Evolutionary conservation across 2,113 vertebrate species (phyloP), one percentile per base, ranked within the genome.

Genomic region (Pachycephala philippinensis): DNA sequence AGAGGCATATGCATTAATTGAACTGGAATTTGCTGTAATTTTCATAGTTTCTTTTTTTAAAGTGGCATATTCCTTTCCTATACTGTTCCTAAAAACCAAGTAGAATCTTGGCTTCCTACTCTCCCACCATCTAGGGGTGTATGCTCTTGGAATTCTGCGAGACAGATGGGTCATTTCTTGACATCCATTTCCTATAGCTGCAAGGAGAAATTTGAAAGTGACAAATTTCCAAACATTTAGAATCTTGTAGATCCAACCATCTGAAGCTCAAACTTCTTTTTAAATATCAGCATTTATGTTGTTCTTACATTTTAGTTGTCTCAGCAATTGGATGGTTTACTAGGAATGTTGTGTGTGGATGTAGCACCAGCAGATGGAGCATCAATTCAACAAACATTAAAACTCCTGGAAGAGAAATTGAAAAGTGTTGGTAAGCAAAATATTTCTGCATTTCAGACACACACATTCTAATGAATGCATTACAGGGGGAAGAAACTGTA

Each of bases 291-390:
- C 50, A 44, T 53, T 87, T 81, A 37, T 95, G 82, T 92, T 95
- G 75, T 93, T 93, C 96, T 87, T 97, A 19, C 66, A 71, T 97
- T 97, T 93, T 97, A 99, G 99, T 96, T 99, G 96, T 99, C 99
- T 88, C 99, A 99, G 98, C 99, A 99, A 94, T 84, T 99, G 97
- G 99, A 99, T 88, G 98, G 99, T 75, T 98, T 99, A 78, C 98
- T 99, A 89, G 99, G 99, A 96, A 99, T 99, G 99, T 98, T 99
- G 97, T 99, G 99, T 97, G 99, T 99, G 72, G 99, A 99, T 77
- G 99, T 99, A 81, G 99, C 99, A 89, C 99, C 99, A 90, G 98
- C 99, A 77, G 99, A 99, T 93, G 99, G 99, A 95, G 99, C 99
- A 82, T 98, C 99, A 57, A 99, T 99, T 97, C 99, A 99, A 97